Conservation (phyloP, 2,797 vertebrate species). For the Rachycentron canadum region DNA sequence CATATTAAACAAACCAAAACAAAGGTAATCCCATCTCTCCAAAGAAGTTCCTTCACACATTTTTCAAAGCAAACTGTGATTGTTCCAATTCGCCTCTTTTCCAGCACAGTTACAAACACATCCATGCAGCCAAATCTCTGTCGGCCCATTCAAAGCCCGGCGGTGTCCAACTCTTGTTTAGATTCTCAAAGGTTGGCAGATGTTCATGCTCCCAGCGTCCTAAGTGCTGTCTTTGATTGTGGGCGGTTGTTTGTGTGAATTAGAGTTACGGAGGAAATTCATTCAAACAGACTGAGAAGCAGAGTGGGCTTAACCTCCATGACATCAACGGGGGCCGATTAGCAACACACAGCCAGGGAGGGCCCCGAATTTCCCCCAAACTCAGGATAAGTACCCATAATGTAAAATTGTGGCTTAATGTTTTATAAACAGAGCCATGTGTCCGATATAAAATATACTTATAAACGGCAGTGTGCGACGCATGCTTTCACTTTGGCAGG, state of each 20-base stretch:
- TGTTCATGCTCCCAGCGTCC: constrained; percentile 53
- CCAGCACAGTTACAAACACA: constrained; percentile 40
- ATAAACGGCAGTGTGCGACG: constrained; percentile 67
- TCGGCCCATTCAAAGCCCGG: constrained; percentile 18
- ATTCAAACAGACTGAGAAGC: constrained; percentile 57
- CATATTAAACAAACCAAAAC: constrained; percentile 32
- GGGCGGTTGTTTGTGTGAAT: constrained; percentile 58
- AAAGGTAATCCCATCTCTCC: constrained; percentile 15
- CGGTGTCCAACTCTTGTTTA: constrained; percentile 42
- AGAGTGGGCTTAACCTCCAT: constrained; percentile 57
- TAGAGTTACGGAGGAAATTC: constrained; percentile 51
- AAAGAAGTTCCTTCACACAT: constrained; percentile 26
- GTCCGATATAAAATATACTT: constrained; percentile 76
- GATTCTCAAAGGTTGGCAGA: constrained; percentile 60
- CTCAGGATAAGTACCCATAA: constrained; percentile 56
- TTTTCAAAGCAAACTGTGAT: constrained; percentile 43
- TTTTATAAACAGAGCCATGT: constrained; percentile 82
- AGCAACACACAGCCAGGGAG: constrained; percentile 49
- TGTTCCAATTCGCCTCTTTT: constrained; percentile 20
- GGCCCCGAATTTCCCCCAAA: constrained; percentile 48
- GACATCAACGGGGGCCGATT: constrained; percentile 59
- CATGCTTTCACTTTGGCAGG: constrained; percentile 74
- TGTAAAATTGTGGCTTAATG: constrained; percentile 69
- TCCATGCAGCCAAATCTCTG: constrained; percentile 35
- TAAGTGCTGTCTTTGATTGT: constrained; percentile 61